Percentiles rank a stretch among this genome's conserved stretches.
Conservation (phyloP, 2,888 invertebrate genomes). For the Phengaris alcon region DNA sequence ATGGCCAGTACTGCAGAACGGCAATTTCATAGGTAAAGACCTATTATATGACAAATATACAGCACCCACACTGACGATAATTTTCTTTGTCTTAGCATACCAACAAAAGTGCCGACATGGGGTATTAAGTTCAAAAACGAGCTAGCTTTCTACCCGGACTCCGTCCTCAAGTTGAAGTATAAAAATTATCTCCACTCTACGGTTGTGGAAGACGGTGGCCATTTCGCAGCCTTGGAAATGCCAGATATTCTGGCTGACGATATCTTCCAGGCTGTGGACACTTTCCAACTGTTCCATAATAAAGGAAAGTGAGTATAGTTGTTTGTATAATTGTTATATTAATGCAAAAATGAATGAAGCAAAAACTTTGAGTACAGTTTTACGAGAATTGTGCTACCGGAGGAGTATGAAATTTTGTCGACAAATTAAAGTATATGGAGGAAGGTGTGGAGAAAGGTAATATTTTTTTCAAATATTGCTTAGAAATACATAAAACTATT, state of each 20-base stretch:
- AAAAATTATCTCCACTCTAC: slow-evolving; percentile 84
- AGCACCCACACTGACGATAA: background rate
- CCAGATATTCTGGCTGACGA: slow-evolving; percentile 86
- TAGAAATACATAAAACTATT: too few relatives aligned
- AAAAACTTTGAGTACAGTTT: too few relatives aligned
- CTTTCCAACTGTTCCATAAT: slow-evolving; percentile 58
- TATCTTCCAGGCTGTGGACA: slow-evolving; percentile 80
- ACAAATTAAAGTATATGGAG: too few relatives aligned
- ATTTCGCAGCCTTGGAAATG: slow-evolving; percentile 91
- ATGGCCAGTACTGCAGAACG: too few relatives aligned
- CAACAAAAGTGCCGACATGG: slow-evolving; percentile 84
- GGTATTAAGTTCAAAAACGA: slow-evolving; percentile 88
- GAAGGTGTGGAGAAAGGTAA: too few relatives aligned
- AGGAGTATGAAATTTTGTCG: too few relatives aligned
- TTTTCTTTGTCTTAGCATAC: slow-evolving; percentile 68
- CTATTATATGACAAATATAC: too few relatives aligned
- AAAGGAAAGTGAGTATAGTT: slow-evolving; percentile 40
- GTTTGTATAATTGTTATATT: too few relatives aligned
- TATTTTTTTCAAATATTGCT: too few relatives aligned
- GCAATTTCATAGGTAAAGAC: too few relatives aligned
- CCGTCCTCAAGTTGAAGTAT: slow-evolving; percentile 79
- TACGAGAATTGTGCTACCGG: too few relatives aligned
- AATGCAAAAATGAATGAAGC: too few relatives aligned
- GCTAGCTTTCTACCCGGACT: slow-evolving; percentile 79
- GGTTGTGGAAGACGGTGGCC: slow-evolving; percentile 85